Percentiles rank a stretch among this genome's conserved stretches.
Conservation (phyloP, 2,888 invertebrate species). For the Nasonovia ribisnigri region DNA sequence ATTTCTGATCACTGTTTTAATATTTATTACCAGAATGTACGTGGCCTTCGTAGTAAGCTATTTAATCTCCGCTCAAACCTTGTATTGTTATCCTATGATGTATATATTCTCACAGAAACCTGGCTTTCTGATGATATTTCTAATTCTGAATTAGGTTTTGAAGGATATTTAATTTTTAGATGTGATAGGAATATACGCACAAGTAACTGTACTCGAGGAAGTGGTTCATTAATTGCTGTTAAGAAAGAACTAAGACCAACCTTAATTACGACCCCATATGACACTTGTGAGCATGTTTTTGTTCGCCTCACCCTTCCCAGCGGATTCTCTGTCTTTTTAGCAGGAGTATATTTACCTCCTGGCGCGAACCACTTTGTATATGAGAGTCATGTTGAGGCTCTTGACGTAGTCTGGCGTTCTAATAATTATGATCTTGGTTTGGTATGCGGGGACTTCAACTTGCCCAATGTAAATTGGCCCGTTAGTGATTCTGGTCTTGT, state of each 20-base stretch:
- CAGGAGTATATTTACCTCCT: not conserved
- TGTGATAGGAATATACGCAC: not conserved
- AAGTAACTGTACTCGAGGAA: not conserved
- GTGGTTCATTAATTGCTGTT: constrained; percentile 18
- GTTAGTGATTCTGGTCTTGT: not conserved
- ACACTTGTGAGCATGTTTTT: not conserved
- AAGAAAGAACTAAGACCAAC: not conserved
- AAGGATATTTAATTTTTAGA: not conserved
- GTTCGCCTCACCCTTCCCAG: not conserved
- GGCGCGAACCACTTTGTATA: no score
- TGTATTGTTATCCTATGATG: not conserved
- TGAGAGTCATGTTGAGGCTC: not conserved
- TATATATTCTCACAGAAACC: no score
- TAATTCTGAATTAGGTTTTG: no score
- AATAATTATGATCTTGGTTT: not conserved
- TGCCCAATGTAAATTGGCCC: not conserved
- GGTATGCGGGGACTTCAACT: no score
- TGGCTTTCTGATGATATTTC: no score
- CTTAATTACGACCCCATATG: not conserved
- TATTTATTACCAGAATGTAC: no score
- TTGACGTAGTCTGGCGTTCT: not conserved
- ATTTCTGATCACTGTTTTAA: not conserved
- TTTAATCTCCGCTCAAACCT: not conserved
- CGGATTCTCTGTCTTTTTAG: not conserved
- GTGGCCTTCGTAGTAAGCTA: no score